Evolutionary conservation across 2,888 invertebrate species (phyloP), one percentile per base, ranked within the genome.

Genomic region (Pyrrhia umbra): DNA sequence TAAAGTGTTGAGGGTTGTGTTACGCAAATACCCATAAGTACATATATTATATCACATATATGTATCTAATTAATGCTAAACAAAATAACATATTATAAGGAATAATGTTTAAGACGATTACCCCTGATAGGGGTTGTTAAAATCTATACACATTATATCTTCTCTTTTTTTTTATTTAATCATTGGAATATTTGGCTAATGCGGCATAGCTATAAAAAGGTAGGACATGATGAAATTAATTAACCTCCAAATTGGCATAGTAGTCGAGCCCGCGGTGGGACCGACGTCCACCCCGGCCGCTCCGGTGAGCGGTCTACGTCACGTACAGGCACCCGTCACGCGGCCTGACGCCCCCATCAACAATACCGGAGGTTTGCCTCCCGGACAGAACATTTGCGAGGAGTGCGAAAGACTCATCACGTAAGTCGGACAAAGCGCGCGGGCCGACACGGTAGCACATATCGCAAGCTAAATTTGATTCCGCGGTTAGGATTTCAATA

Each of bases 361-460:
- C 91, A 95, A 96, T 88, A 96, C 96, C 82, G 96, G 96, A 83
- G 97, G 97, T 88, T 95, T 98, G 83, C 97, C 97, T 82, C 96
- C 98, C 82, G 97, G 98, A 87, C 98, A 98, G 95, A 98, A 98
- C 95, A 97, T 98, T 94, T 99, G 99, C 96, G 98, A 98, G 82
- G 98, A 98, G 90, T 99, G 99, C 96, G 99, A 99, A 93, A 97
- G 99, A 88, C 97, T 99, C 88, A 99, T 99, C 95, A 98, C 98
- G 99, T 99, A 97, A 98, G 98, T 97, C 96, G 96, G 88, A 95
- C 95, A 85, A 93, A 92, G 82, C 95, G 95, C 80, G 92, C 95
- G 96, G 93, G 96, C 96, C 86, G 95, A 96, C 92, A 96, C 96
- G 90, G 96, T 96, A 88, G 95, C 95, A 90, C 95, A 95, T 93